Percentiles rank a stretch among this genome's conserved stretches.
phyloP scores from a whole-genome alignment of 2,888 invertebrate genomes.

The Mythimna ferrago region DNA sequence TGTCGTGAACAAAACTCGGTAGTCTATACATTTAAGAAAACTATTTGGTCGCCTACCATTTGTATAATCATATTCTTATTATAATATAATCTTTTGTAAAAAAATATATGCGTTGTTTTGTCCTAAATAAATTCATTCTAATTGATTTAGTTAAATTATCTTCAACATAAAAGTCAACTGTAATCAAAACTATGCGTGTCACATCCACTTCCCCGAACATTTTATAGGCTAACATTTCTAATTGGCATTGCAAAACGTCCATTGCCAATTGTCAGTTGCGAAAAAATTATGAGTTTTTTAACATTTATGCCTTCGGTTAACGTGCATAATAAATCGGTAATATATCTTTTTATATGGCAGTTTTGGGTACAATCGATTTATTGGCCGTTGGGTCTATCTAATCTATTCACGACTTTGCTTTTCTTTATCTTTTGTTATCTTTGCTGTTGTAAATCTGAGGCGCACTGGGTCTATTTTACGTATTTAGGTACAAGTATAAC shows the following conservation, averaged over 20 bases:
- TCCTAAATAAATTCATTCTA: background rate
- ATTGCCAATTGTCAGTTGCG: constrained; percentile 51
- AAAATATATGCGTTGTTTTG: background rate
- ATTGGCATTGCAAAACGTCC: constrained; percentile 57
- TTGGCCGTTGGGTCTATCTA: constrained; percentile 34
- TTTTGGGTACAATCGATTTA: constrained; percentile 56
- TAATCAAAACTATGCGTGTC: constrained; percentile 26
- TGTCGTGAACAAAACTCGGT: constrained; percentile 35
- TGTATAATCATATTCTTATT: no score
- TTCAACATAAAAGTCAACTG: constrained; percentile 12
- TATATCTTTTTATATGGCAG: constrained; percentile 45
- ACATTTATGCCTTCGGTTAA: constrained; percentile 54
- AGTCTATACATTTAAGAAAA: constrained; percentile 3
- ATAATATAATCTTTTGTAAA: no score
- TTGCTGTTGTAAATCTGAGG: constrained; percentile 16
- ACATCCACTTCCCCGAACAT: constrained; percentile 32
- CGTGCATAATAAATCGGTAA: constrained; percentile 64
- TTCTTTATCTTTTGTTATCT: constrained; percentile 18
- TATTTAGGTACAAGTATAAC: background rate
- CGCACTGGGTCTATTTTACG: constrained; percentile 13
- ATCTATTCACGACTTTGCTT: constrained; percentile 32
- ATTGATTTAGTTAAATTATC: constrained; percentile 1
- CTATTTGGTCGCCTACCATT: background rate
- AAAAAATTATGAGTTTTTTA: constrained; percentile 54
- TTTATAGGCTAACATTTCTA: constrained; percentile 54